Evolutionary conservation across 2,113 vertebrate genomes (phyloP).

Genomic region (Puntigrus tetrazona): DNA sequence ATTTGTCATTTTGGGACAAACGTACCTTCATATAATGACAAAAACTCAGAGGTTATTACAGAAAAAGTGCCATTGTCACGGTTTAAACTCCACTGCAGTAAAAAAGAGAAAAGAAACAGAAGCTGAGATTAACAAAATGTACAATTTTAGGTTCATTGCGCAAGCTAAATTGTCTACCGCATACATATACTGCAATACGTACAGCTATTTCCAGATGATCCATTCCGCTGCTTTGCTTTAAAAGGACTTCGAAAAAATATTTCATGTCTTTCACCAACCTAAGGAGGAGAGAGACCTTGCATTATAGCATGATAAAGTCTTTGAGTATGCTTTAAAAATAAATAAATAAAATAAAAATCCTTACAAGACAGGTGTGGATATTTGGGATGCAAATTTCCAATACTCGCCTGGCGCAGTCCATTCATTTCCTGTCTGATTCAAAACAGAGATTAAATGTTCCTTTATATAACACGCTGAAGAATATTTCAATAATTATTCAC

Average conservation of each 20-base stretch:
- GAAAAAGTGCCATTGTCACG: constrained; percentile 18
- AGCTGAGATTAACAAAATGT: background rate
- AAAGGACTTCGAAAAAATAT: constrained; percentile 48
- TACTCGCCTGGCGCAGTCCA: constrained; percentile 51
- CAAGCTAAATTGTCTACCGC: background rate
- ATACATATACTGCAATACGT: background rate
- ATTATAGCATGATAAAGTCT: background rate
- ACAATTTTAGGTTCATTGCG: background rate
- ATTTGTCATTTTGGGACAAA: background rate
- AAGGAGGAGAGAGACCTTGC: background rate
- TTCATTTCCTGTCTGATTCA: constrained; percentile 40
- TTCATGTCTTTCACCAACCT: constrained; percentile 22
- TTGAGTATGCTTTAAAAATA: background rate
- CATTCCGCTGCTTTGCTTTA: constrained; percentile 34
- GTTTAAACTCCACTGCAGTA: constrained; percentile 44
- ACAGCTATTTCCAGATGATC: constrained; percentile 53
- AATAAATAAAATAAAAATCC: background rate
- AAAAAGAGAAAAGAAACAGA: background rate
- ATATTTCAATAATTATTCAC: background rate
- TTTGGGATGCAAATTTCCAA: constrained; percentile 48
- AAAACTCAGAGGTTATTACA: constrained; percentile 41
- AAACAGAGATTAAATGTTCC: background rate
- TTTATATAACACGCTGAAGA: background rate
- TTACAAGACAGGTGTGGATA: constrained; percentile 44
- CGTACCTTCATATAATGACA: constrained; percentile 44